phyloP scores from a whole-genome alignment of 2,113 vertebrate species.

The Steatornis caripensis region DNA sequence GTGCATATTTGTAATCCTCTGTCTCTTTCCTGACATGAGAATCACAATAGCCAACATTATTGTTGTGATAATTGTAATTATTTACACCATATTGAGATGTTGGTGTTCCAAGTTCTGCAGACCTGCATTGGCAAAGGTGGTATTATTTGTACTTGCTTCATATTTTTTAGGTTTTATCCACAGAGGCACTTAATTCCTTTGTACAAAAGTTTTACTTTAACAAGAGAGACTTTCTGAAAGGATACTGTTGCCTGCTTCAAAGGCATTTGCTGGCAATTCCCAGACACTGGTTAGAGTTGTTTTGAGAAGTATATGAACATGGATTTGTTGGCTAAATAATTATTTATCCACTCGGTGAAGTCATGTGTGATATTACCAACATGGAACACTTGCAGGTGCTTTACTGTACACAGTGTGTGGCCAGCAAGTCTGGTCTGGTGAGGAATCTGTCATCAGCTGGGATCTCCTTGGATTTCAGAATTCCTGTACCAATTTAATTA shows the following conservation, averaged over 20 bases:
- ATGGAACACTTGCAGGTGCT: neutral
- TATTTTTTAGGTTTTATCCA: neutral
- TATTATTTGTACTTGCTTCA: neutral
- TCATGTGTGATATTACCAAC: neutral
- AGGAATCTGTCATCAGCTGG: neutral
- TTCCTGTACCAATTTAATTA: neutral
- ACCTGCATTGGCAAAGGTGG: neutral
- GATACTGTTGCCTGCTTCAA: neutral
- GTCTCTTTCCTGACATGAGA: neutral
- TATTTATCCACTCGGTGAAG: neutral
- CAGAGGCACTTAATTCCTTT: neutral
- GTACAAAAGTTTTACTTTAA: neutral
- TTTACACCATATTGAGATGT: neutral
- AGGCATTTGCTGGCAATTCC: neutral
- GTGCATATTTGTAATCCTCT: neutral
- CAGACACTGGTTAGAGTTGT: neutral
- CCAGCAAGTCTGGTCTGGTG: neutral
- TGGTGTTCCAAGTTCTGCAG: neutral
- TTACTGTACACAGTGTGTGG: neutral
- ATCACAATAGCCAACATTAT: neutral
- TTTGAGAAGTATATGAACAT: neutral
- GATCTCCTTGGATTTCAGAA: neutral
- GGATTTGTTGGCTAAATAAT: neutral
- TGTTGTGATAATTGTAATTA: neutral
- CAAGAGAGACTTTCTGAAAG: neutral